Conservation (phyloP, 1,140 invertebrate species). For the Diploscapter pachys region DNA sequence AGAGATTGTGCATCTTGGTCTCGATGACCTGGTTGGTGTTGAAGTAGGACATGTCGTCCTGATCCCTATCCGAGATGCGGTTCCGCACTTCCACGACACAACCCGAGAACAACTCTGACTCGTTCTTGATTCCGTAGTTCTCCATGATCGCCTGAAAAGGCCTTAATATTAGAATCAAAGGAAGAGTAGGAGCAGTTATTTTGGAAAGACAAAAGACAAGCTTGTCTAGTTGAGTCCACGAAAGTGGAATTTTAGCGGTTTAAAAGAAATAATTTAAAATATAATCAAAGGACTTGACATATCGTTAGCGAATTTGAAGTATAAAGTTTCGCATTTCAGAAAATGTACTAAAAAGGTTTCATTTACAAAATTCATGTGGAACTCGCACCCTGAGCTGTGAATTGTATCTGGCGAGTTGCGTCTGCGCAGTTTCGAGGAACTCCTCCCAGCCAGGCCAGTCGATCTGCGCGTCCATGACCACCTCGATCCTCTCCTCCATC, state of each 20-base stretch:
- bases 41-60: slow-evolving; percentile 32
- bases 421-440: slow-evolving; percentile 30
- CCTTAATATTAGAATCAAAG: background rate
- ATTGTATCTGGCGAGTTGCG: slow-evolving; percentile 30
- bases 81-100: slow-evolving; percentile 33
- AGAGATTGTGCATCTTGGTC: slow-evolving; percentile 19
- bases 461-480: slow-evolving; percentile 34
- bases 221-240: too few relatives aligned
- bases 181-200: too few relatives aligned
- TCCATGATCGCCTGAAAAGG: slow-evolving; percentile 36
- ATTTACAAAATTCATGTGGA: too few relatives aligned
- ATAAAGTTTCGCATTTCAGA: too few relatives aligned
- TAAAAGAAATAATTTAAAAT: too few relatives aligned
- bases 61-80: slow-evolving; percentile 31
- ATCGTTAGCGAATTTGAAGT: too few relatives aligned
- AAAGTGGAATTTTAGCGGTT: too few relatives aligned
- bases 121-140: slow-evolving; percentile 38
- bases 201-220: too few relatives aligned
- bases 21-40: slow-evolving; percentile 37
- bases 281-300: too few relatives aligned
- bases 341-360: too few relatives aligned
- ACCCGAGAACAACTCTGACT: slow-evolving; percentile 43
- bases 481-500: slow-evolving; percentile 42
- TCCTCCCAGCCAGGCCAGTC: slow-evolving; percentile 29
- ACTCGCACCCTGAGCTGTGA: slow-evolving; percentile 19